Base-by-base conservation (phyloP, 2,797 vertebrate genomes). In the Esox lucius region DNA sequence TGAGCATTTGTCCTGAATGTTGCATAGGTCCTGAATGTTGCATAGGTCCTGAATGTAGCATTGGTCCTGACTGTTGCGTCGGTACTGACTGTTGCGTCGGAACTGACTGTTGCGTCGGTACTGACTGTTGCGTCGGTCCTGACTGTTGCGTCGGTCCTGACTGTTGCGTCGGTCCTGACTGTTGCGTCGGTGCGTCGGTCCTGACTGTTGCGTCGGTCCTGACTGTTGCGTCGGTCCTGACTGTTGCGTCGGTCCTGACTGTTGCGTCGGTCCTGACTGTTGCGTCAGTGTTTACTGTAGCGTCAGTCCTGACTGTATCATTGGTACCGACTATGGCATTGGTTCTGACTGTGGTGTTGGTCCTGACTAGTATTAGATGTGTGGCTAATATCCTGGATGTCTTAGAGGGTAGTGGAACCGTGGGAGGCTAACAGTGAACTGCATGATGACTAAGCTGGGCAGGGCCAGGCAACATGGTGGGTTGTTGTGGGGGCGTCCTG, bases 401-500 rank as follows among this genome's bases (percentile, higher is more conserved):
- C 28, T 31, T 31, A 31, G 3, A 31, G 28, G 28, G 28, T 31
- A 31, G 62, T 65, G 53, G 61, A 51, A 56, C 24, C 19, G n/a
- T 17, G 7, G 71, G 62, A 39, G 15, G 68, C 5, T 16, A 8
- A 12, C 17, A 24, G 5, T 4, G 22, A 56, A 62, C 48, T 51
- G 49, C 19, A 51, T 51, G 16, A 51, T 19, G 49, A 51, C 49
- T 5, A 4, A 69, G 62, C 72, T 33, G 39, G 31, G 22, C 48
- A 17, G 5, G 49, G 65, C 15, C 46, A 7, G 16, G 5, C 8
- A 0, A 6, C 1, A 51, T 17, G 28, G 31, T 51, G 49, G 49
- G 2, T n/a, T 68, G 13, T 66, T 64, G 6, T 19, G 75, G 77
- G 79, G 9, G 71, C 83, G 3, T 87, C 71, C 77, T 76, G 78